These are phyloP conservation scores for Drosophila nigricruria DNA, from an alignment of 2,888 invertebrate species.

Conservation along the genomic window DNA sequence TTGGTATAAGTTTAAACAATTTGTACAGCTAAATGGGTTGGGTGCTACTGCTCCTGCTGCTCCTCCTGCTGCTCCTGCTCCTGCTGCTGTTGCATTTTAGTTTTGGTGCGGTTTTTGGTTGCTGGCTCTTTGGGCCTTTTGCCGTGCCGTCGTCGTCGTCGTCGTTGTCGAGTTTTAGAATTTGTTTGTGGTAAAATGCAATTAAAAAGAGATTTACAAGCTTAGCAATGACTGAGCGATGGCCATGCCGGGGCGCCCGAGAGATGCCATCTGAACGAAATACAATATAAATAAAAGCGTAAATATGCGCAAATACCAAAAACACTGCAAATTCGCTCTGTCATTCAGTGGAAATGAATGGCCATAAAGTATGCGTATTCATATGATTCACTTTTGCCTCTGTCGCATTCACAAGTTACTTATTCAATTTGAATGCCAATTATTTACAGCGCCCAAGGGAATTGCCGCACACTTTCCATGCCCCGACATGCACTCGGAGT, in stretches of 20 bases:
- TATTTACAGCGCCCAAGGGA: constrained; percentile 10
- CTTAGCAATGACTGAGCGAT: constrained; percentile 36
- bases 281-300: constrained; percentile 36
- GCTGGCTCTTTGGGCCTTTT: constrained; percentile 27
- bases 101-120: constrained; percentile 63
- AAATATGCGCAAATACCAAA: constrained; percentile 29
- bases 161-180: constrained; percentile 55
- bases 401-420: constrained; percentile 17
- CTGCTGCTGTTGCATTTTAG: constrained; percentile 53
- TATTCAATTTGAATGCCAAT: constrained; percentile 37
- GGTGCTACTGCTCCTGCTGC: constrained; percentile 3
- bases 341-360: constrained; percentile 23
- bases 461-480: background rate
- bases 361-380: constrained; percentile 25
- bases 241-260: constrained; percentile 4
- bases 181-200: constrained; percentile 79
- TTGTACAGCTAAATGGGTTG: constrained; percentile 45
- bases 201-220: constrained; percentile 79
- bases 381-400: constrained; percentile 18
- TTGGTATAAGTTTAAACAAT: constrained; percentile 71
- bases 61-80: constrained; percentile 4
- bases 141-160: constrained; percentile 16
- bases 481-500: too few relatives aligned
- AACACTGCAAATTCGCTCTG: constrained; percentile 8
- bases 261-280: constrained; percentile 20